phyloP scores from a whole-genome alignment of 2,797 vertebrate species.

The Protosalanx chinensis region DNA sequence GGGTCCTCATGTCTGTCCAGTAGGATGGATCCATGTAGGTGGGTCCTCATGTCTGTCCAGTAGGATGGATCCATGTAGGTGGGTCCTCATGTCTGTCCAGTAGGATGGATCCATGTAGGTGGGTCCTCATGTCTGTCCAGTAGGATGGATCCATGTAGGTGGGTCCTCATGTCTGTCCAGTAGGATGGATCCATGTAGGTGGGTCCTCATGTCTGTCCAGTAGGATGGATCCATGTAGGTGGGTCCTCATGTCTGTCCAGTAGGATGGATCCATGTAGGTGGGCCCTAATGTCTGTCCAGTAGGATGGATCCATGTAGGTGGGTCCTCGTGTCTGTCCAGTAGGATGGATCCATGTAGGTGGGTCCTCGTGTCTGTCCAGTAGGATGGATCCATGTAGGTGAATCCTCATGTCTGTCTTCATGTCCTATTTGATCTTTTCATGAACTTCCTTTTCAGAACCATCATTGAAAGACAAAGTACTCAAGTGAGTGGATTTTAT shows the following conservation, averaged over 20 bases:
- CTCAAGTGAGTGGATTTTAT: slow-evolving; percentile 59
- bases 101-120: no score
- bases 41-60: neutral
- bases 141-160: no score
- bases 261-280: no score
- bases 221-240: no score
- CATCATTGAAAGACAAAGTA: slow-evolving; percentile 58
- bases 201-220: neutral
- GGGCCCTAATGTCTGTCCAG: neutral
- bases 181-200: no score
- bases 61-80: no score
- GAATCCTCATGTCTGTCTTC: neutral
- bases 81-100: neutral
- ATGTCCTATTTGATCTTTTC: neutral
- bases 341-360: no score
- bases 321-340: neutral
- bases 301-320: no score
- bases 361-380: neutral
- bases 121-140: neutral
- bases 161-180: neutral
- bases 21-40: no score
- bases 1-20: neutral
- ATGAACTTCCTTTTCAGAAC: slow-evolving; percentile 38
- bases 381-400: no score
- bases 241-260: neutral